Conservation (phyloP, 2,113 vertebrate genomes). For the Nestor notabilis region DNA sequence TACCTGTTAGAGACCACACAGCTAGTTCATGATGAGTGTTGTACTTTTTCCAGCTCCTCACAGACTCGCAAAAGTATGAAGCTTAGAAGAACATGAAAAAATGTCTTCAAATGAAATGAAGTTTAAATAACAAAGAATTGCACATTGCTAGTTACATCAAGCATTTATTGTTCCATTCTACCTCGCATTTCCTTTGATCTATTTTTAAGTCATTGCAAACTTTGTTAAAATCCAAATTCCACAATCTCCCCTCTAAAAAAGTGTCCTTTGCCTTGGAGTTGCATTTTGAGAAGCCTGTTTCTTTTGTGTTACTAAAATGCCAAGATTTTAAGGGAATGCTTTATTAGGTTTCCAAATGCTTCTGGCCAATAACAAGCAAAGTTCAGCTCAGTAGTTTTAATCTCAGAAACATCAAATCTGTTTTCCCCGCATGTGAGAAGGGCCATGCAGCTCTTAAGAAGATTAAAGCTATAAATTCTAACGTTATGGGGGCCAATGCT, state of each 20-base stretch:
- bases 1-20: slow-evolving; percentile 22
- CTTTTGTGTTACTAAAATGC: slow-evolving; percentile 74
- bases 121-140: slow-evolving; percentile 27
- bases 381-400: slow-evolving; percentile 64
- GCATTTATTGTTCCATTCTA: background rate
- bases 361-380: slow-evolving; percentile 65
- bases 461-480: slow-evolving; percentile 61
- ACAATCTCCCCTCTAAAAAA: background rate
- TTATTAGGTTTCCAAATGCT: slow-evolving; percentile 71
- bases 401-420: slow-evolving; percentile 51
- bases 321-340: slow-evolving; percentile 73
- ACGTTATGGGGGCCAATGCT: slow-evolving; percentile 21
- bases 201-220: slow-evolving; percentile 36
- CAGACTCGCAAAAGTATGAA: background rate
- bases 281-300: slow-evolving; percentile 66
- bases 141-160: background rate
- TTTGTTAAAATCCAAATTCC: slow-evolving; percentile 23
- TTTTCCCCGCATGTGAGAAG: slow-evolving; percentile 55
- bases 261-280: slow-evolving; percentile 41
- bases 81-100: slow-evolving; percentile 16
- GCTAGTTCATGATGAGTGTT: background rate
- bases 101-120: background rate
- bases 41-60: background rate
- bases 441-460: slow-evolving; percentile 57
- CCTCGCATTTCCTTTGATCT: background rate